Evolutionary conservation across 2,888 invertebrate genomes (phyloP).

Genomic region (Nycteola revayana): DNA sequence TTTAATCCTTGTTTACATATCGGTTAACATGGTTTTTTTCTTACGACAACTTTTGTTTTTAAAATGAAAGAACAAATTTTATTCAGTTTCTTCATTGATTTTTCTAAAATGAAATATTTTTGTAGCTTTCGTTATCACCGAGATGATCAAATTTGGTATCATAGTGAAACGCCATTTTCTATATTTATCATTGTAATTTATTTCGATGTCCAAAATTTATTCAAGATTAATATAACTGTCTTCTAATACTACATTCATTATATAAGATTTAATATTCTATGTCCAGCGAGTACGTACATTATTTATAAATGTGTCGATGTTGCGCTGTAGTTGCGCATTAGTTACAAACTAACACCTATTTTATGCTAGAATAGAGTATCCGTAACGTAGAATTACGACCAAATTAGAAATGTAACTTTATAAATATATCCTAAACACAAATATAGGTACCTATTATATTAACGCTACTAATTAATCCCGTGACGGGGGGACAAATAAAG

Average conservation of each 20-base stretch:
- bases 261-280: constrained; percentile 42
- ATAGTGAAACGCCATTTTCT: constrained; percentile 33
- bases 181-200: constrained; percentile 37
- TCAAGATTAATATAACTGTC: constrained; percentile 63
- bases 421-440: constrained; percentile 59
- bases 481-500: constrained; percentile 64
- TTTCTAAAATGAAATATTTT: too few relatives aligned
- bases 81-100: too few relatives aligned
- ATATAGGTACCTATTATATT: constrained; percentile 47
- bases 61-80: too few relatives aligned
- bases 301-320: constrained; percentile 43
- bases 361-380: constrained; percentile 65
- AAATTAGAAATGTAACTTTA: constrained; percentile 64
- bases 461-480: constrained; percentile 49
- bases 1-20: too few relatives aligned
- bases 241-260: constrained; percentile 50
- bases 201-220: constrained; percentile 66
- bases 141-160: constrained; percentile 14
- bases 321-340: constrained; percentile 37
- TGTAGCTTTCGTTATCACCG: constrained; percentile 38
- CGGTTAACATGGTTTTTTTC: too few relatives aligned
- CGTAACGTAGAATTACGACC: constrained; percentile 73
- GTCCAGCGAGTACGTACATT: constrained; percentile 44
- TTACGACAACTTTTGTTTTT: too few relatives aligned
- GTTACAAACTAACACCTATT: constrained; percentile 49